Conservation (phyloP, 2,797 vertebrate species). For the Helicolenus hilgendorfi region DNA sequence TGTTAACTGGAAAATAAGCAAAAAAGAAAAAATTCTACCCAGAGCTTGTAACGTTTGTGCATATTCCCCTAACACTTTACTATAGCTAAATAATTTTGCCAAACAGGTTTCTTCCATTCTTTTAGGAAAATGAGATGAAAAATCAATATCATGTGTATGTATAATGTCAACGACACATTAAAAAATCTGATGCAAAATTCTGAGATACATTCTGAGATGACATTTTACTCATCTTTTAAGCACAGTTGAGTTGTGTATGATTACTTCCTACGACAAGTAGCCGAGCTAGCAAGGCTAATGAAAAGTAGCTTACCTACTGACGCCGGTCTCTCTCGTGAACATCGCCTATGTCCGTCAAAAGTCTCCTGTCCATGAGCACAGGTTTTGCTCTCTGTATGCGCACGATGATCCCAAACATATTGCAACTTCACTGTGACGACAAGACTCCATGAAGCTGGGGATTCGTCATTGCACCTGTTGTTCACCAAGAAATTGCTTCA, state of each 20-base stretch:
- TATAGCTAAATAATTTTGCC: neutral
- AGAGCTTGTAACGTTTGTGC: neutral
- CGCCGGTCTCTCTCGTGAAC: neutral
- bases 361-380: fast-evolving
- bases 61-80: neutral
- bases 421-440: neutral
- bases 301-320: neutral
- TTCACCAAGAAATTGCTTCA: neutral
- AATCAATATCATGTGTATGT: neutral
- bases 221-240: neutral
- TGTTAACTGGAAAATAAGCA: neutral
- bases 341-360: neutral
- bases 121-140: neutral
- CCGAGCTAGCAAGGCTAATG: neutral
- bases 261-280: neutral
- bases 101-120: neutral
- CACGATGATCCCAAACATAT: neutral
- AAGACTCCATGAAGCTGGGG: neutral
- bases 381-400: neutral
- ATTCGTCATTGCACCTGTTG: neutral
- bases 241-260: neutral
- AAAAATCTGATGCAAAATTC: neutral
- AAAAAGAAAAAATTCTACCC: neutral
- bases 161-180: neutral
- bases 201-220: neutral